A percentile compares a stretch with the other conserved stretches of the same genome.
These are phyloP conservation scores for Falco biarmicus DNA, from an alignment of 2,797 vertebrate genomes.

Conservation along the genomic window DNA sequence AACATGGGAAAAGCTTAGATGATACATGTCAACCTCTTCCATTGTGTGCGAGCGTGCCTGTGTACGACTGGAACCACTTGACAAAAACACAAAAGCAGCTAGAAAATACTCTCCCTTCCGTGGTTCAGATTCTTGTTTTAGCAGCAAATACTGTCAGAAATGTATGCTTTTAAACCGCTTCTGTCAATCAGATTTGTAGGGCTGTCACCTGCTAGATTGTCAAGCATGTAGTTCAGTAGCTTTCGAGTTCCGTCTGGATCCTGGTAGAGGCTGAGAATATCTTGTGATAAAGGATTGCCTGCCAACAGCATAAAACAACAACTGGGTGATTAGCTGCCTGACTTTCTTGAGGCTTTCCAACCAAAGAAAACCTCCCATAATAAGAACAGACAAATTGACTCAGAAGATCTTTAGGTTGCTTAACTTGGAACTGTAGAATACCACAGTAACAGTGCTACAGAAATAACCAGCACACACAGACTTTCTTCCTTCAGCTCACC, in stretches of 20 bases:
- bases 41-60: accelerated
- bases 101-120: not conserved
- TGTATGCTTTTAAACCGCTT: not conserved
- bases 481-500: not conserved
- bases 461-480: not conserved
- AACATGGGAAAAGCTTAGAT: not conserved
- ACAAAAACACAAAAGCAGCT: not conserved
- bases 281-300: constrained; percentile 99
- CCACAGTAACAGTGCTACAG: not conserved
- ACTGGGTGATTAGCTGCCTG: not conserved
- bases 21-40: not conserved
- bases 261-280: constrained; percentile 98
- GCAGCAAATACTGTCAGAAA: not conserved
- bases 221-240: constrained; percentile 99
- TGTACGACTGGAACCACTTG: not conserved
- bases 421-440: not conserved
- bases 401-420: not conserved
- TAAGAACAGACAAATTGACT: not conserved
- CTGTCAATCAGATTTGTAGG: not conserved
- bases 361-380: not conserved
- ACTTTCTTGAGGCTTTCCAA: not conserved
- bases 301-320: constrained; percentile 67
- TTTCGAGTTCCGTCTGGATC: constrained; percentile 97
- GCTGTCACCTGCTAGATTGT: constrained; percentile 97
- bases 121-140: not conserved